Percentiles rank a stretch among this genome's conserved stretches.
Evolutionary conservation across 2,888 invertebrate species (phyloP).

Genomic region (Pollenia angustigena): DNA sequence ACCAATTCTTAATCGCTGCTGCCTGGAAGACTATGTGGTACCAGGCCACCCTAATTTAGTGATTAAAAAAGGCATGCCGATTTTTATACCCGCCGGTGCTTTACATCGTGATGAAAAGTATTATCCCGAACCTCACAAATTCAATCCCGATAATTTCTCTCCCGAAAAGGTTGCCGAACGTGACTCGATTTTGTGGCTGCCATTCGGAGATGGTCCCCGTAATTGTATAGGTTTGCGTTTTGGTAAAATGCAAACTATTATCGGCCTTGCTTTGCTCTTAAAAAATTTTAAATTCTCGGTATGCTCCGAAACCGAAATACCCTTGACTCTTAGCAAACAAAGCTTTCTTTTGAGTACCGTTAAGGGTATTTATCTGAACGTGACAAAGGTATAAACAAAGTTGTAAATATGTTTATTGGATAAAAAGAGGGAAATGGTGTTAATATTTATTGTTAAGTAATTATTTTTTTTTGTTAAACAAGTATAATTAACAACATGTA

Average conservation of each 20-base stretch:
- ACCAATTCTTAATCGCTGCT: slow-evolving; percentile 85
- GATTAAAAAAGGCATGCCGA: slow-evolving; percentile 85
- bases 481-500: neutral
- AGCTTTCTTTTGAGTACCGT: slow-evolving; percentile 75
- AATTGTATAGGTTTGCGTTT: slow-evolving; percentile 82
- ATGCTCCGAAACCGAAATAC: slow-evolving; percentile 78
- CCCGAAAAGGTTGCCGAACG: slow-evolving; percentile 85
- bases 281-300: slow-evolving; percentile 78
- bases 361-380: slow-evolving; percentile 77
- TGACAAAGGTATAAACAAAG: slow-evolving; percentile 31
- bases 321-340: slow-evolving; percentile 74
- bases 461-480: neutral
- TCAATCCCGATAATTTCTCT: slow-evolving; percentile 87
- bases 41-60: slow-evolving; percentile 84
- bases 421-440: slow-evolving; percentile 58
- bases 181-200: slow-evolving; percentile 82
- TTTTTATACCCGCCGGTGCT: slow-evolving; percentile 85
- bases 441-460: neutral
- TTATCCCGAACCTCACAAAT: slow-evolving; percentile 87
- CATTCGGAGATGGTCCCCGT: slow-evolving; percentile 82
- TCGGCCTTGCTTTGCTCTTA: slow-evolving; percentile 79
- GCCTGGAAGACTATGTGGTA: slow-evolving; percentile 85
- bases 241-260: slow-evolving; percentile 80
- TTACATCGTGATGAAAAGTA: slow-evolving; percentile 87
- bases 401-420: neutral